Percentiles rank a stretch among this genome's conserved stretches.
Conservation (phyloP, 2,888 invertebrate genomes). For the Meloe dianella region DNA sequence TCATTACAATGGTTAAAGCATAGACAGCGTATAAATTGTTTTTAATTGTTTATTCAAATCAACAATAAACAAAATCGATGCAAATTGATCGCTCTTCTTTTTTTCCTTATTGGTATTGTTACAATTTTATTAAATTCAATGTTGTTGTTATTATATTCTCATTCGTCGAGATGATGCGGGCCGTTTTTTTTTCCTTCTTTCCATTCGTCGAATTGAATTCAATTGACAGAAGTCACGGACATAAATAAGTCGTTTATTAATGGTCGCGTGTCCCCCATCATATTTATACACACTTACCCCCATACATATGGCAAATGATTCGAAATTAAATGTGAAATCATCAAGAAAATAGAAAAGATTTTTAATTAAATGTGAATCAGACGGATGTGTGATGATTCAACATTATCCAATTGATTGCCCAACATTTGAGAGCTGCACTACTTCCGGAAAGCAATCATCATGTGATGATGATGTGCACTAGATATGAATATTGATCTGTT, state of each 20-base stretch:
- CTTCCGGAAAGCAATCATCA: too few species aligned
- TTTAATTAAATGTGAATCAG: not conserved
- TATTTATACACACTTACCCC: not conserved
- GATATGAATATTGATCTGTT: too few species aligned
- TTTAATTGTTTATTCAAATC: not conserved
- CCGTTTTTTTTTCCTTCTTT: conserved; percentile 13
- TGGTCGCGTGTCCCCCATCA: conserved; percentile 31
- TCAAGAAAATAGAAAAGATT: not conserved
- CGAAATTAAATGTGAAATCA: not conserved
- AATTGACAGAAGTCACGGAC: conserved; percentile 29
- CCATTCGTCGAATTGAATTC: conserved; percentile 20
- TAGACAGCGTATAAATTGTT: too few species aligned
- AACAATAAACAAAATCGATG: not conserved
- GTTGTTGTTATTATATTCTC: not conserved
- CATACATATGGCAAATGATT: not conserved
- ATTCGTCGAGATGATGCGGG: conserved; percentile 7
- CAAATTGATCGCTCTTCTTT: not conserved
- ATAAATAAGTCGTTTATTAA: conserved; percentile 21
- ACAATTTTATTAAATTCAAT: not conserved
- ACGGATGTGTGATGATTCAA: not conserved
- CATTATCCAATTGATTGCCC: too few species aligned
- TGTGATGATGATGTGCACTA: too few species aligned
- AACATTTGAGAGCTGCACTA: too few species aligned
- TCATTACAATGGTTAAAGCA: too few species aligned
- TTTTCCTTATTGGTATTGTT: not conserved